Conservation (phyloP, 92 coral and sea anemone genomes). For the Galaxea fascicularis region DNA sequence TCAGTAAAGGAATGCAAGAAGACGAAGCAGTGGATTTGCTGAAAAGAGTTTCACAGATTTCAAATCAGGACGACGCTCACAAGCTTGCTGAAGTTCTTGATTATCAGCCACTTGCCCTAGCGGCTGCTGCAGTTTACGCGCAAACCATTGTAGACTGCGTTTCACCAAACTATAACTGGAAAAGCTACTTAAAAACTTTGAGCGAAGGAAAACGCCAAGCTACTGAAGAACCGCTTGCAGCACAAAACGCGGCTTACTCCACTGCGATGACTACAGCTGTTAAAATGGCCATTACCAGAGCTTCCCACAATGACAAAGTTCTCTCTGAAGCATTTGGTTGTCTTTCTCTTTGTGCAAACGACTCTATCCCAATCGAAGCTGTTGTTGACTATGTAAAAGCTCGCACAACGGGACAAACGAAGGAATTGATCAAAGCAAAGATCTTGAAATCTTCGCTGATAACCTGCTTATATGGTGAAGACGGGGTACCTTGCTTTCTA, state of each 20-base stretch:
- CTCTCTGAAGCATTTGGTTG: constrained; percentile 36
- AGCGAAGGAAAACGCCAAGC: constrained; percentile 18
- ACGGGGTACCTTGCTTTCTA: background rate
- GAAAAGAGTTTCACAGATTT: constrained; percentile 28
- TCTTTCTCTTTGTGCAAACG: constrained; percentile 28
- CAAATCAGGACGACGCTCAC: background rate
- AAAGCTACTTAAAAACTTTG: constrained; percentile 27
- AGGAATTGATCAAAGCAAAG: constrained; percentile 29
- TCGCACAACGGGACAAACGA: constrained; percentile 12
- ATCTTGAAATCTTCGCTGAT: constrained; percentile 46
- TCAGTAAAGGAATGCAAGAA: constrained; percentile 40
- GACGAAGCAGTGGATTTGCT: constrained; percentile 45
- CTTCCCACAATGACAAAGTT: constrained; percentile 11
- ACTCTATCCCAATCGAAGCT: constrained; percentile 23
- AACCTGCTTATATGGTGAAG: background rate
- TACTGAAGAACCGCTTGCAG: constrained; percentile 32
- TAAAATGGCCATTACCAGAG: constrained; percentile 44
- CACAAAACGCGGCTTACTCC: constrained; percentile 18
- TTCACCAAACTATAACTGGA: constrained; percentile 27
- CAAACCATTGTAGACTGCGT: background rate
- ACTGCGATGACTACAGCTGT: constrained; percentile 53
- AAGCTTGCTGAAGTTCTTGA: constrained; percentile 46
- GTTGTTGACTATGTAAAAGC: constrained; percentile 15
- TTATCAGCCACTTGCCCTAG: constrained; percentile 53
- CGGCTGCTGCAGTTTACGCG: constrained; percentile 29